Evolutionary conservation across 1,140 invertebrate genomes (phyloP).

Genomic region (Drosophila leontia): DNA sequence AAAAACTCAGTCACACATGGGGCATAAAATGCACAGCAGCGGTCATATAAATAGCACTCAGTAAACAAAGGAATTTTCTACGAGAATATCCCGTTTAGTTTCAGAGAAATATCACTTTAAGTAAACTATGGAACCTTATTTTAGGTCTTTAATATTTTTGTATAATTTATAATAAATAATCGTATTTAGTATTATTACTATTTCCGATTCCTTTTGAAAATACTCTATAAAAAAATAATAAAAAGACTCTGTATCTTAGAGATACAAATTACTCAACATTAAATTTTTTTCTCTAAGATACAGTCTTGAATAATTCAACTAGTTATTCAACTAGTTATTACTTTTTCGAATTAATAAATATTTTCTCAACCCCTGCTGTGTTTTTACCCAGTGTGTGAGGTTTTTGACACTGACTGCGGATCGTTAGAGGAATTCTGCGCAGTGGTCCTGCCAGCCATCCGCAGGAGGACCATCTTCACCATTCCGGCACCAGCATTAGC

Average conservation of each 20-base stretch:
- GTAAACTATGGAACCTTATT: neutral
- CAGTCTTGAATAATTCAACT: no score
- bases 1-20: slow-evolving; percentile 20
- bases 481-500: slow-evolving; percentile 1
- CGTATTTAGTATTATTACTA: no score
- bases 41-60: neutral
- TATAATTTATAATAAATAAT: no score
- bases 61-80: neutral
- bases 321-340: no score
- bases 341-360: neutral
- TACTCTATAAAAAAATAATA: no score
- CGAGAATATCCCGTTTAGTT: neutral
- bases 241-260: no score
- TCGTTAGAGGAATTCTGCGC: slow-evolving; percentile 76
- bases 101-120: neutral
- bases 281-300: no score
- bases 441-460: slow-evolving; percentile 64
- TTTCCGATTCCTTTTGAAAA: no score
- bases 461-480: slow-evolving; percentile 7
- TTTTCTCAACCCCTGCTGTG: neutral
- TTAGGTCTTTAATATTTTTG: no score
- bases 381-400: slow-evolving; percentile 37
- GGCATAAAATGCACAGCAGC: slow-evolving; percentile 18
- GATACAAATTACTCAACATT: no score
- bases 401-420: slow-evolving; percentile 77